Percentiles rank a stretch among this genome's conserved stretches.
Conservation (phyloP, 2,797 vertebrate genomes). For the Natrix natrix region DNA sequence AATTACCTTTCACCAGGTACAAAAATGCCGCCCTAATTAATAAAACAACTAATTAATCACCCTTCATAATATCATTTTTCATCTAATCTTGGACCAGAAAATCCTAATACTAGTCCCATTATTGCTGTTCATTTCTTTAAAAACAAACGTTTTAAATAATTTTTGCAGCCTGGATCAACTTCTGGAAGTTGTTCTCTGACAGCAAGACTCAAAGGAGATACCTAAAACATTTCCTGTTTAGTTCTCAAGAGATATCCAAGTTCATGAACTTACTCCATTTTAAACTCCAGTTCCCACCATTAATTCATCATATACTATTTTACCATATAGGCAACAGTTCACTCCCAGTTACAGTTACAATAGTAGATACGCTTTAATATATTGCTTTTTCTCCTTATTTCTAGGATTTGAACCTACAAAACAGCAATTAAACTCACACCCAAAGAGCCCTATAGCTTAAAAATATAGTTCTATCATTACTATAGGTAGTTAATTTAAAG, state of each 20-base stretch:
- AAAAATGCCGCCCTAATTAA: neutral
- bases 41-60: neutral
- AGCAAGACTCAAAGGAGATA: constrained; percentile 13
- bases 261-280: neutral
- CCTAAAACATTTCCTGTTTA: neutral
- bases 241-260: neutral
- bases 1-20: neutral
- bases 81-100: neutral
- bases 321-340: neutral
- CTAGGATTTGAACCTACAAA: neutral
- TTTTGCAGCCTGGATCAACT: neutral
- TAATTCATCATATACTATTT: neutral
- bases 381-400: neutral
- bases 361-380: neutral
- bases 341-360: neutral
- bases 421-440: neutral
- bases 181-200: neutral
- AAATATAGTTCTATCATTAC: neutral
- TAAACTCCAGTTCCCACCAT: neutral
- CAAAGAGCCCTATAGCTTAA: neutral
- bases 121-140: neutral
- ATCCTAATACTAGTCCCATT: neutral
- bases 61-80: neutral
- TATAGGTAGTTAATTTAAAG: neutral
- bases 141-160: neutral